phyloP scores from a whole-genome alignment of 2,797 vertebrate species.

The Fratercula arctica region DNA sequence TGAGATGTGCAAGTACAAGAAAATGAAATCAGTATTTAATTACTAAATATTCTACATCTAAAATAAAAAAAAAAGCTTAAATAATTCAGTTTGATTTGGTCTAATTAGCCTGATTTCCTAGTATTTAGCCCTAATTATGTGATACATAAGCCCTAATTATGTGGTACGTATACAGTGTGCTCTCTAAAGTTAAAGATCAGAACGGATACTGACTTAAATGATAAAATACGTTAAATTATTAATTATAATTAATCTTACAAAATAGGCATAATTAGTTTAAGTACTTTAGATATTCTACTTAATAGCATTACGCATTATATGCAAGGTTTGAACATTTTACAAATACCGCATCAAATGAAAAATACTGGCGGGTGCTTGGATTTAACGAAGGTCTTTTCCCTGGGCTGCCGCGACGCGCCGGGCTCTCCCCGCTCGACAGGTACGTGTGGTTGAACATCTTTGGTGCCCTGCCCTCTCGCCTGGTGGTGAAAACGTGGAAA shows the following conservation, averaged over 20 bases:
- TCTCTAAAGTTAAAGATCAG: constrained; percentile 86
- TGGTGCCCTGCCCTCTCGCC: neutral
- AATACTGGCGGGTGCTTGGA: neutral
- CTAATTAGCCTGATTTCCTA: constrained; percentile 85
- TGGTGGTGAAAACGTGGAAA: neutral
- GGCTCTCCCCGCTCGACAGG: neutral
- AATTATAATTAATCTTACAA: constrained; percentile 86
- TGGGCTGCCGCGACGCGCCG: accelerated
- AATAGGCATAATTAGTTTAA: constrained; percentile 84
- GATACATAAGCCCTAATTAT: constrained; percentile 84
- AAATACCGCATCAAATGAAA: constrained; percentile 36
- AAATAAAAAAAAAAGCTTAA: constrained; percentile 81
- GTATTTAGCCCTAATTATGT: constrained; percentile 86
- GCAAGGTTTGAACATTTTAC: constrained; percentile 68
- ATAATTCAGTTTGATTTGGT: constrained; percentile 86
- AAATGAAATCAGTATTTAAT: constrained; percentile 80
- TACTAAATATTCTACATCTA: constrained; percentile 79
- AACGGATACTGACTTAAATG: constrained; percentile 84
- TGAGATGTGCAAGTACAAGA: constrained; percentile 48
- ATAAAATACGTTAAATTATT: constrained; percentile 86
- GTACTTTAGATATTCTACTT: constrained; percentile 81
- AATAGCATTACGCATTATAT: constrained; percentile 75
- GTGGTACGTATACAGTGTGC: constrained; percentile 79
- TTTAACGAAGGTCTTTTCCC: neutral
- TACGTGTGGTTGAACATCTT: neutral